A percentile compares a stretch with the other conserved stretches of the same genome.
Evolutionary conservation across 2,888 invertebrate species (phyloP).

Genomic region (Oxyteleia sp.): DNA sequence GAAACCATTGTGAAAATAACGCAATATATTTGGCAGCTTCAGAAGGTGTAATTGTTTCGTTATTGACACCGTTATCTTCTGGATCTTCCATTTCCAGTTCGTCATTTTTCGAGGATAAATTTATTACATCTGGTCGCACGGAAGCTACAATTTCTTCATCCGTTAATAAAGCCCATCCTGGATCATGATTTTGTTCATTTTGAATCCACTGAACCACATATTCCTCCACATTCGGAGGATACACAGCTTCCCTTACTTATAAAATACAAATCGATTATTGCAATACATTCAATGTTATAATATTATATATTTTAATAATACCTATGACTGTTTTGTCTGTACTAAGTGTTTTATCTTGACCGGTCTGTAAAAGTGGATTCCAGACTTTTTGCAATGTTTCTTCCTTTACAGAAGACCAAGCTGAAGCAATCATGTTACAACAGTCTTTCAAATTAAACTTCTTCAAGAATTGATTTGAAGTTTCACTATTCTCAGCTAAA

Average conservation of each 20-base stretch:
- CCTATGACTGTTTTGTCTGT: not conserved
- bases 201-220: not conserved
- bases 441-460: constrained; percentile 2
- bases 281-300: no score
- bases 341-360: not conserved
- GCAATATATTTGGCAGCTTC: not conserved
- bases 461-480: not conserved
- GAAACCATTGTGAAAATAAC: not conserved
- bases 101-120: not conserved
- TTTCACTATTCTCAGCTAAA: not conserved
- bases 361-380: not conserved
- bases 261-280: not conserved
- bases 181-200: not conserved
- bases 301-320: not conserved
- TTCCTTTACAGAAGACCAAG: constrained; percentile 1
- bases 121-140: not conserved
- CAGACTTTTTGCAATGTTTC: not conserved
- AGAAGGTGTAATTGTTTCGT: not conserved
- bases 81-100: not conserved
- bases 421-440: not conserved
- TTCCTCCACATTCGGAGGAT: constrained; percentile 9
- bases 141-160: constrained; percentile 1
- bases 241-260: not conserved
- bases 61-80: not conserved
- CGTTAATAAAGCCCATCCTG: not conserved